phyloP scores from a whole-genome alignment of 2,113 vertebrate species.

The Sisor rabdophorus region DNA sequence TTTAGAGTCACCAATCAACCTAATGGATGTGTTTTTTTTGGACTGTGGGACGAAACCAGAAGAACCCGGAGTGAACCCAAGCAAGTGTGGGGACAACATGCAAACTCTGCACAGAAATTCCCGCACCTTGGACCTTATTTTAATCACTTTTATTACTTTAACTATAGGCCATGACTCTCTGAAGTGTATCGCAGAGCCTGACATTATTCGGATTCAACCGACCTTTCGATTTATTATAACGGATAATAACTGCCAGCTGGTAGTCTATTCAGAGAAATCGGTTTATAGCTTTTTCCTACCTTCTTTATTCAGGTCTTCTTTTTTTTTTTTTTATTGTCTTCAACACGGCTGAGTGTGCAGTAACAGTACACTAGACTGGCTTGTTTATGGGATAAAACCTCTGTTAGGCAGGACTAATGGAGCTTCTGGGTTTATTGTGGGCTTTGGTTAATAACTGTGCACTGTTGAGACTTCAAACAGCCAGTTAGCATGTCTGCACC shows the following conservation, averaged over 20 bases:
- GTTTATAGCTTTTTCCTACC: background rate
- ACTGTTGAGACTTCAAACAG: slow-evolving; percentile 35
- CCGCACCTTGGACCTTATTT: too few species aligned
- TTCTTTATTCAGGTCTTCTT: background rate
- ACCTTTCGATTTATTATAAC: background rate
- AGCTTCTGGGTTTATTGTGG: slow-evolving; percentile 35
- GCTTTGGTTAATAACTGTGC: slow-evolving; percentile 37
- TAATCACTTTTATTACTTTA: background rate
- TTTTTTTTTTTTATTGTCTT: background rate
- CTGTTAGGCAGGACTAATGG: slow-evolving; percentile 37
- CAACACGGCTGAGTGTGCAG: background rate
- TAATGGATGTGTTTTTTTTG: too few species aligned
- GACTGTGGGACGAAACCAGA: too few species aligned
- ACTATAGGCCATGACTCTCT: background rate
- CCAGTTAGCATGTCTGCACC: slow-evolving; percentile 8
- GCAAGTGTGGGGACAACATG: too few species aligned
- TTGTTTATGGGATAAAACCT: slow-evolving; percentile 39
- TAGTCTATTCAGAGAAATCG: background rate
- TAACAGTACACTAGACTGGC: slow-evolving; percentile 21
- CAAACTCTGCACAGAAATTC: too few species aligned
- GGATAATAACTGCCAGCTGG: background rate
- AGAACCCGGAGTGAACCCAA: too few species aligned
- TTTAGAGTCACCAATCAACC: too few species aligned
- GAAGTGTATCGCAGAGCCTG: background rate
- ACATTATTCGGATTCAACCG: background rate